Base-by-base conservation (phyloP, 1,140 invertebrate species). In the Drosophila tropicalis region DNA sequence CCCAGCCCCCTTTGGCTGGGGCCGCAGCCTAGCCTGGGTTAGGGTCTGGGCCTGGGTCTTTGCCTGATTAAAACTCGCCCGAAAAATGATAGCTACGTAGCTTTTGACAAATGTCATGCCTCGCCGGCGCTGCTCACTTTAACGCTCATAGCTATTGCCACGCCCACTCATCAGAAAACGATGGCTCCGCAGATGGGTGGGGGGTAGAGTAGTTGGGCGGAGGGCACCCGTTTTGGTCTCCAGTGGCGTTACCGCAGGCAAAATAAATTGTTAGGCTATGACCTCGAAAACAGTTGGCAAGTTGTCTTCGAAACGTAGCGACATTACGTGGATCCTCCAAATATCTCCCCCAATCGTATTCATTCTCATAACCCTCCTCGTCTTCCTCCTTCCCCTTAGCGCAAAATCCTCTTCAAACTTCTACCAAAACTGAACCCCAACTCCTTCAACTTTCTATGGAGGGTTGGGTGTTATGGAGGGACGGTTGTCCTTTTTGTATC, bases 231-330 rank as follows among this genome's bases (percentile, higher is more conserved):
- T 29, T 29, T 29, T 29, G 15, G 13, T 13, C 36, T 67, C 34
- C 34, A 36, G 39, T 58, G 54, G 39, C 32, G 40, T 41, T 62
- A 62, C 72, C 72, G 29, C 9, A 51, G 72, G 61, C 68, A 79
- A 75, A 79, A 79, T 72, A 79, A 79, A 81, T 87, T 89, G 83
- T 87, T 87, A 89, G 79, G 84, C 84, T 87, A 61, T 87, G 83
- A 87, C 83, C 83, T 87, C 83, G 83, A 87, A 87, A 87, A 77
- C 84, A 71, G 79, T 87, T 85, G 83, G 76, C 81, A 82, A 89
- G 79, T 83, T 87, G 76, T 86, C 77, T 86, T 79, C 84, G 76
- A 70, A 70, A 74, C 79, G 83, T 34, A 34, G 61, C 41, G 69
- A 73, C 61, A 61, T 65, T 44, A 41, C 9, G 61, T 6, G 13